Evolutionary conservation across 1,140 invertebrate species (phyloP).

Genomic region (Neuroterus valhalla): DNA sequence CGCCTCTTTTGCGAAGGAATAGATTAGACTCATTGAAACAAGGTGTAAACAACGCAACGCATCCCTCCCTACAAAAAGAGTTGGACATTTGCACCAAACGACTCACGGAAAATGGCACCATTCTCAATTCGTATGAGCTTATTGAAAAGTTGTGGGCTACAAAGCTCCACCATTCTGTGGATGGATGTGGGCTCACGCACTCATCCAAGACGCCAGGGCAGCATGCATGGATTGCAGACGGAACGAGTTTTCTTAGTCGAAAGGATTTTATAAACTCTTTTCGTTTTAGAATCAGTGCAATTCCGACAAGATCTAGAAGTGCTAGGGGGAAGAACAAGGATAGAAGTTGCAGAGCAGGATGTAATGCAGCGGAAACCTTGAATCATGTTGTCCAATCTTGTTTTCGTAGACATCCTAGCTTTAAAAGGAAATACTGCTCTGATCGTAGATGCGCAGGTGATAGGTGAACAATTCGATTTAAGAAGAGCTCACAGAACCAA

Average conservation of each 20-base stretch:
- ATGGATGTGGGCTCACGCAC: conserved; percentile 33
- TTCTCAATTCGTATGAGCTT: conserved; percentile 25
- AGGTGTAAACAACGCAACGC: conserved; percentile 21
- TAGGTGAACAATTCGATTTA: no score
- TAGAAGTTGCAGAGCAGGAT: conserved; percentile 45
- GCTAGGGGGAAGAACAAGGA: conserved; percentile 33
- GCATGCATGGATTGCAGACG: conserved; percentile 46
- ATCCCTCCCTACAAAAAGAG: conserved; percentile 16
- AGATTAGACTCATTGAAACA: not conserved
- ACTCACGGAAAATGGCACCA: not conserved
- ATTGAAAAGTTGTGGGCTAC: not conserved
- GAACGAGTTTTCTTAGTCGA: conserved; percentile 34
- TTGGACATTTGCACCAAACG: not conserved
- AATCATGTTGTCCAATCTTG: conserved; percentile 52
- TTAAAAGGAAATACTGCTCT: no score
- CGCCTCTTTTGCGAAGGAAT: not conserved
- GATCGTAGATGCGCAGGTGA: no score
- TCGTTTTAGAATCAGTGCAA: conserved; percentile 42
- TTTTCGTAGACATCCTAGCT: conserved; percentile 40
- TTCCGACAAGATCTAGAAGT: conserved; percentile 44
- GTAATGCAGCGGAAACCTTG: conserved; percentile 38
- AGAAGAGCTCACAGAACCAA: no score
- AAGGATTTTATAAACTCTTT: conserved; percentile 46
- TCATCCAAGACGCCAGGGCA: conserved; percentile 37
- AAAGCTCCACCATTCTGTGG: conserved; percentile 31